Conservation (phyloP, 2,797 vertebrate species). For the Podarcis lilfordi region DNA sequence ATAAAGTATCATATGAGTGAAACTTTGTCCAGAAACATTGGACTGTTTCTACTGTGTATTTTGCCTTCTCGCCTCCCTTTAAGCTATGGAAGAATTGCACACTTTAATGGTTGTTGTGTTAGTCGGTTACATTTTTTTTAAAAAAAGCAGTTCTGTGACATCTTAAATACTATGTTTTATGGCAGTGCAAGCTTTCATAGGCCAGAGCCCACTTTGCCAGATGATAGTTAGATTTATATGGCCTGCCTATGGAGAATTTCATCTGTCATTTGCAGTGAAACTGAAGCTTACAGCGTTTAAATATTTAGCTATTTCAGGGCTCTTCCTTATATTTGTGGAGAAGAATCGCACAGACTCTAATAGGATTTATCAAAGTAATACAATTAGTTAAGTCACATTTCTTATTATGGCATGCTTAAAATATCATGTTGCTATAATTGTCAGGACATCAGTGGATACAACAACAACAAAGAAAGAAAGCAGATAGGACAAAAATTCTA, state of each 20-base stretch:
- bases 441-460: conserved; percentile 37
- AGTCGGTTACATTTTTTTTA: neutral
- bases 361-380: conserved; percentile 36
- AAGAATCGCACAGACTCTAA: neutral
- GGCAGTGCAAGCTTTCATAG: neutral
- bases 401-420: conserved; percentile 39
- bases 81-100: neutral
- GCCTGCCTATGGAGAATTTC: neutral
- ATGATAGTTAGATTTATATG: neutral
- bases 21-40: neutral
- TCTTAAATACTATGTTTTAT: neutral
- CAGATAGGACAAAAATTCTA: conserved; percentile 35
- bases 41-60: too few relatives aligned
- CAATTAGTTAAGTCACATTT: conserved; percentile 38
- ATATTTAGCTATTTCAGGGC: conserved; percentile 15
- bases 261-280: neutral
- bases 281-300: neutral
- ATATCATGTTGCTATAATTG: conserved; percentile 40
- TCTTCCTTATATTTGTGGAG: conserved; percentile 18
- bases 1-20: neutral
- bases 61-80: neutral
- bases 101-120: neutral
- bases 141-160: neutral
- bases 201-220: neutral
- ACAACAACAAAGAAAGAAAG: conserved; percentile 37